phyloP scores from a whole-genome alignment of 2,113 vertebrate genomes.

The Boleophthalmus pectinirostris region DNA sequence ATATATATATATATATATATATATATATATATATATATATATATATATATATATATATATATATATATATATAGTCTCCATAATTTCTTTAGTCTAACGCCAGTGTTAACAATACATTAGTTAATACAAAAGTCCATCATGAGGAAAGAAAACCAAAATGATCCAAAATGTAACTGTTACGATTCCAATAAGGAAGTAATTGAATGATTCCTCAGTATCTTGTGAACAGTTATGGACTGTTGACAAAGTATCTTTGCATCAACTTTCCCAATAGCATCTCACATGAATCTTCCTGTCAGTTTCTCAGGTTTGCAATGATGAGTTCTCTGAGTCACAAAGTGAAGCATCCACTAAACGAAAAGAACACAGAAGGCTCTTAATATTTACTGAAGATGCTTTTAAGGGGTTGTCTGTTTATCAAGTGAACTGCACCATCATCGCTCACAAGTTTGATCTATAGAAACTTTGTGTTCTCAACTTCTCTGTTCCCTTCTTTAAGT shows the following conservation, averaged over 20 bases:
- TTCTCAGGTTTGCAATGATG: background rate
- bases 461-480: slow-evolving; percentile 17
- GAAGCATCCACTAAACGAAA: background rate
- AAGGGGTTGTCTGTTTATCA: slow-evolving; percentile 37
- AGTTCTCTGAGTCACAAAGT: background rate
- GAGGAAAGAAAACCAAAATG: slow-evolving; percentile 5
- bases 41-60: too few species aligned
- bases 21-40: too few species aligned
- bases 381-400: slow-evolving; percentile 20
- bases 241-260: background rate
- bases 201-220: background rate
- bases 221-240: background rate
- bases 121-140: slow-evolving; percentile 1
- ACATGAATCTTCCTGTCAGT: background rate
- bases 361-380: too few species aligned
- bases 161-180: background rate
- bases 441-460: slow-evolving; percentile 16
- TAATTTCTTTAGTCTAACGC: background rate
- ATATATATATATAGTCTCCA: background rate
- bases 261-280: background rate
- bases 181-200: slow-evolving; percentile 11
- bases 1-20: too few species aligned
- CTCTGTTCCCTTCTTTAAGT: background rate
- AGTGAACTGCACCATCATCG: slow-evolving; percentile 44
- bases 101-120: background rate